Percentiles rank a stretch among this genome's conserved stretches.
These are phyloP conservation scores for Campoletis raptor DNA, from an alignment of 2,888 invertebrate species.

Conservation along the genomic window DNA sequence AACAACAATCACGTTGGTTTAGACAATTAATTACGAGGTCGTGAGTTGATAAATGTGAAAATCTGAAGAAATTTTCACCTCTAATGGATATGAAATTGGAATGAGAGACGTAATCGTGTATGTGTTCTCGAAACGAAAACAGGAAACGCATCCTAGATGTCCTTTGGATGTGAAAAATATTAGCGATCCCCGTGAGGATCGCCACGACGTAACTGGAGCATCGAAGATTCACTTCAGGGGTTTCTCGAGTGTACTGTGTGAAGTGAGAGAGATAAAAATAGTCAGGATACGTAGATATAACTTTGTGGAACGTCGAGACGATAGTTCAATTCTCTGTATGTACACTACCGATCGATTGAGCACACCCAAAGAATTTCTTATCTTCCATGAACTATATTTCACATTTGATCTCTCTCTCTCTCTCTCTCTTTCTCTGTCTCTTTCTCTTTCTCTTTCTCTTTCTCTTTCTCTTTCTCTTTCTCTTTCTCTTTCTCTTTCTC, in stretches of 20 bases:
- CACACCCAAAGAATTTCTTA: slow-evolving; percentile 12
- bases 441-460: too few relatives aligned
- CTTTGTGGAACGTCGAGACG: slow-evolving; percentile 1
- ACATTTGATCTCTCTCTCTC: background rate
- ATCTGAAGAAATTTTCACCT: background rate
- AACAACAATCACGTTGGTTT: slow-evolving; percentile 22
- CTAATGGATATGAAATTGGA: slow-evolving; percentile 9
- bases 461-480: too few relatives aligned
- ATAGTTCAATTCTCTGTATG: slow-evolving; percentile 31
- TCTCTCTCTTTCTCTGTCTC: too few relatives aligned
- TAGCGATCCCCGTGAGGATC: slow-evolving; percentile 31
- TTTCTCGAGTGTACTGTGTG: slow-evolving; percentile 33
- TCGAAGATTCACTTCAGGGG: slow-evolving; percentile 45
- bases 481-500: too few relatives aligned
- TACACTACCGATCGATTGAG: slow-evolving; percentile 39
- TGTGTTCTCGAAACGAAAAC: slow-evolving; percentile 28
- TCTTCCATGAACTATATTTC: background rate
- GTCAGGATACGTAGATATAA: slow-evolving; percentile 34
- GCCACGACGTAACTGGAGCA: slow-evolving; percentile 52
- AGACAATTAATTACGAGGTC: slow-evolving; percentile 7
- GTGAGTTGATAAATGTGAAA: background rate
- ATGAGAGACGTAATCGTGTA: background rate
- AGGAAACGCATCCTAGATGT: slow-evolving; percentile 46
- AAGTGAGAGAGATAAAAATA: slow-evolving; percentile 28
- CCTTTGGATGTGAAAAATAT: slow-evolving; percentile 44